Base-by-base conservation (phyloP, 2,113 vertebrate genomes). In the Anguilla japonica region DNA sequence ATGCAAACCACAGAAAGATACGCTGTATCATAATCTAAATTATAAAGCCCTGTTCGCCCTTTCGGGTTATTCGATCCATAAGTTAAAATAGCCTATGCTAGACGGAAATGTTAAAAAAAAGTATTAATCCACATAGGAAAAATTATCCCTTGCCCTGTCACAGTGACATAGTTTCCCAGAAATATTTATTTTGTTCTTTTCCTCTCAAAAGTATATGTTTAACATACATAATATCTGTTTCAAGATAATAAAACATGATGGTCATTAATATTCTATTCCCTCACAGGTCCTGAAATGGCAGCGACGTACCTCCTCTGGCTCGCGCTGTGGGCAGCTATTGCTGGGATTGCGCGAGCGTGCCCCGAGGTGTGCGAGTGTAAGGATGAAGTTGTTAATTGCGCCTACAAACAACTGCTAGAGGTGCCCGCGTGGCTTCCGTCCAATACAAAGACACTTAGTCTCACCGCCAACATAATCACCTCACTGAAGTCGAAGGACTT, bases 321-420 rank as follows among this genome's bases (percentile, higher is more conserved):
- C 46, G 93, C 94, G 90, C 89, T 98, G 91, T 94, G 93, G 89
- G 94, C 43, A 0, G 88, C 93, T 40, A 92, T 96, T 89, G 88
- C 96, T 40, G 89, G 90, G 88, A 41, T 90, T 85, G 94, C 87
- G 26, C 90, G 85, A 88, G 94, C 95, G 80, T 99, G 98, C 91
- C 98, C 98, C 0, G 94, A 96, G 91, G 95, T 95, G 0, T 99
- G 98, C 81, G 95, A 88, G 89, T 99, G 98, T 86, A 95, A 97
- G 94, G 98, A 99, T 92, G 99, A 99, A 93, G 96, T 98, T n/a
- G 97, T 96, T 0, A 97, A 99, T 92, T 99, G 98, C 89, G 97
- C 98, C 60, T 98, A 98, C 95, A 99, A 98, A 94, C 96, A 98
- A 2, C 96, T 99, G 39, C 94, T 91, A 6, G 92, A 90, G 85